Evolutionary conservation across 1,140 invertebrate genomes (phyloP).

Genomic region (Mizuhopecten yessoensis): DNA sequence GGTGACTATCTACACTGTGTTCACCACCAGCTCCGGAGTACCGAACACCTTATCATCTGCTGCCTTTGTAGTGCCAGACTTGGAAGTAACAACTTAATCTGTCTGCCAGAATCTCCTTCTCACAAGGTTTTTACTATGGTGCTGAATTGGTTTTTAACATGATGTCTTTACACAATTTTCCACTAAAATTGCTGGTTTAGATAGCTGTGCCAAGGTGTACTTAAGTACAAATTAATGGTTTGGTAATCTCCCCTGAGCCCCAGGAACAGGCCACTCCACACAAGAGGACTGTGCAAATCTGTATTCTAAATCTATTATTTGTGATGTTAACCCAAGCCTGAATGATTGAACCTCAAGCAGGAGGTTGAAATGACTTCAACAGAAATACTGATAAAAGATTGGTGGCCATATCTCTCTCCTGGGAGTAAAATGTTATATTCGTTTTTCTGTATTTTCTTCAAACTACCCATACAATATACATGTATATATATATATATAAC

Average conservation of each 20-base stretch:
- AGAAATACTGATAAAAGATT: neutral
- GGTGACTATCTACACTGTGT: too few species aligned
- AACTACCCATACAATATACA: neutral
- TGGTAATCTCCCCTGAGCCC: neutral
- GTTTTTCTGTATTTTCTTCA: neutral
- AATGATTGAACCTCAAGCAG: neutral
- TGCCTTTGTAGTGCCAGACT: neutral
- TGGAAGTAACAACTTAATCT: neutral
- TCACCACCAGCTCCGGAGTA: too few species aligned
- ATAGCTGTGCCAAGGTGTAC: slow-evolving; percentile 14
- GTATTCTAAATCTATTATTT: slow-evolving; percentile 29
- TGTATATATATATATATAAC: neutral
- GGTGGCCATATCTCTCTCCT: neutral
- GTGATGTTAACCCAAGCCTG: slow-evolving; percentile 5
- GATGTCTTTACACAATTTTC: slow-evolving; percentile 17
- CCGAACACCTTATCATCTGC: neutral
- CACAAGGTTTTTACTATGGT: neutral
- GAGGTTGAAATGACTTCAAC: neutral
- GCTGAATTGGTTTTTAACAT: neutral
- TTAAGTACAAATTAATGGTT: slow-evolving; percentile 28
- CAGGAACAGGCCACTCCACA: neutral
- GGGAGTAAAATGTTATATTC: neutral
- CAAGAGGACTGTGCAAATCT: neutral
- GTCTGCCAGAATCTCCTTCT: neutral
- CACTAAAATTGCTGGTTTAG: neutral